Conservation (phyloP, 2,888 invertebrate genomes). For the Pyrgus malvae region DNA sequence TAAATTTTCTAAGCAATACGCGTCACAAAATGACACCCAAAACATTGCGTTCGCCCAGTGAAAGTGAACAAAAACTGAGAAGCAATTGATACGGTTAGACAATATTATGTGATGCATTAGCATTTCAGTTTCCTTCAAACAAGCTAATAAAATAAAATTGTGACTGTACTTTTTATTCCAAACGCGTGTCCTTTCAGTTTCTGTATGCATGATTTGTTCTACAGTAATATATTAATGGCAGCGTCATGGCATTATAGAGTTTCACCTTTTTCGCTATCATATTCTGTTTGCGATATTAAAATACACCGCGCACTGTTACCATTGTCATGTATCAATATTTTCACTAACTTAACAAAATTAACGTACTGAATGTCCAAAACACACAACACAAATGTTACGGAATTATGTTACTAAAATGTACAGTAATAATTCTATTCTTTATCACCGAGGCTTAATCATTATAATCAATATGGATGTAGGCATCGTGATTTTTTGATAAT, state of each 20-base stretch:
- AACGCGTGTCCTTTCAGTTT: slow-evolving; percentile 56
- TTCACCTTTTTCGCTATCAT: slow-evolving; percentile 44
- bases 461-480: slow-evolving; percentile 5
- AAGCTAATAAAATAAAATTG: slow-evolving; percentile 33
- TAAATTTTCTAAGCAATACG: slow-evolving; percentile 43
- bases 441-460: slow-evolving; percentile 14
- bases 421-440: slow-evolving; percentile 6
- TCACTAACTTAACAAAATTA: background rate
- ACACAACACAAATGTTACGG: slow-evolving; percentile 22
- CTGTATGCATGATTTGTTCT: slow-evolving; percentile 57
- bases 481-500: slow-evolving; percentile 14
- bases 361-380: slow-evolving; percentile 6
- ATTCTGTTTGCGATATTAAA: slow-evolving; percentile 23
- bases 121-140: slow-evolving; percentile 6
- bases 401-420: slow-evolving; percentile 11
- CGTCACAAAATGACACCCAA: slow-evolving; percentile 67
- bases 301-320: slow-evolving; percentile 3
- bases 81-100: slow-evolving; percentile 57
- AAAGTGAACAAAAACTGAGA: slow-evolving; percentile 60
- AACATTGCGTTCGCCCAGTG: slow-evolving; percentile 58
- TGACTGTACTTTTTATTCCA: slow-evolving; percentile 58
- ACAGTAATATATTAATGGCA: slow-evolving; percentile 33
- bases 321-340: background rate
- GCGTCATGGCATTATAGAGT: slow-evolving; percentile 52
- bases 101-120: slow-evolving; percentile 37